Conservation (phyloP, 2,797 vertebrate genomes). For the Micromesistius poutassou region DNA sequence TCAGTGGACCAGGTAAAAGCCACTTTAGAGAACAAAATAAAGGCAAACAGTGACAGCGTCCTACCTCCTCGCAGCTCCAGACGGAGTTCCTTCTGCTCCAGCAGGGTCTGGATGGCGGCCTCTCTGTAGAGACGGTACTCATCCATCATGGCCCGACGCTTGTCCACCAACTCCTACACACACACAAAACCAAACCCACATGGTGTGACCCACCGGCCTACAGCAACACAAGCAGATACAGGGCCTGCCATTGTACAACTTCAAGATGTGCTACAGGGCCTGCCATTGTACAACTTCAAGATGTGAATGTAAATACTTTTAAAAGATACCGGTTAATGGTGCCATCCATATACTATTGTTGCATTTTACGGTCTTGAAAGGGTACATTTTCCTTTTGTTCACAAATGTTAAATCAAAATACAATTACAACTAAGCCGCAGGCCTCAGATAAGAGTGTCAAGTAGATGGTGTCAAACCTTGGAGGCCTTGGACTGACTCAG, state of each 20-base stretch:
- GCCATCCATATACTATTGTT: background rate
- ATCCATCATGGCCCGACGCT: conserved; percentile 93
- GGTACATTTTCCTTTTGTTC: background rate
- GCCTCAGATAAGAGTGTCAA: background rate
- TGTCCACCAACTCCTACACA: conserved; percentile 89
- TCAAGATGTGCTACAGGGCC: background rate
- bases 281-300: background rate
- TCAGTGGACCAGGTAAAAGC: background rate
- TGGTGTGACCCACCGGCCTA: background rate
- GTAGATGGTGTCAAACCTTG: conserved; percentile 76
- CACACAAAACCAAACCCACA: background rate
- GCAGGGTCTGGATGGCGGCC: conserved; percentile 75
- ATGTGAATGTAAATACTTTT: background rate
- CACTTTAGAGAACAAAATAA: too few relatives aligned
- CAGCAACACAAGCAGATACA: background rate
- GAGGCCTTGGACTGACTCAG: conserved; percentile 98
- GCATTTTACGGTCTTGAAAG: background rate
- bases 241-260: background rate
- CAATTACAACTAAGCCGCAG: background rate
- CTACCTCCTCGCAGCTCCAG: conserved; percentile 91
- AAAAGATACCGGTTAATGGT: background rate
- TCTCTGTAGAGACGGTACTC: conserved; percentile 90
- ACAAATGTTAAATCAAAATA: background rate
- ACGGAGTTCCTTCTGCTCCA: conserved; percentile 86
- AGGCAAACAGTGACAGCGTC: background rate